Base-by-base conservation (phyloP, 2,113 vertebrate species). In the Chaetura pelagica region DNA sequence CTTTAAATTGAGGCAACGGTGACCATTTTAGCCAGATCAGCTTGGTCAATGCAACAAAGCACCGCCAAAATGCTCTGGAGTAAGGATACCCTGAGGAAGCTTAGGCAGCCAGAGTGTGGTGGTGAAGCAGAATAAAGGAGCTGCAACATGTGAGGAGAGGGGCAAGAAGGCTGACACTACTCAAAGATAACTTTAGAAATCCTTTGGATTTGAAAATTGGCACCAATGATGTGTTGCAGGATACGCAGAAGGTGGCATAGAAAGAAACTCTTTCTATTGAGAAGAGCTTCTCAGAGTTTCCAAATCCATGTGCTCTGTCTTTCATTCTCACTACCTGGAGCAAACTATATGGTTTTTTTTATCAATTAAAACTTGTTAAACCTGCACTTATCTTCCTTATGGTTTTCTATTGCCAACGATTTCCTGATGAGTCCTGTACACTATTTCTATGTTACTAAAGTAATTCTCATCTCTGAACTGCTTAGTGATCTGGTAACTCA, bases 31-130 rank as follows among this genome's bases (percentile, higher is more conserved):
- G n/a, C 15, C 14, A 22, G 23, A 57, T 35, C n/a, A 46, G 24
- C 61, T 27, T 20, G 32, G 7, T 18, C 69, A 52, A 1, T 10
- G 46, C 35, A 57, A 52, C 26, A 52, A 49, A 84, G 38, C 38
- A 32, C 10, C 6, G 12, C 35, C 3, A 1, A 51, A 69, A 18
- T 3, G 12, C 48, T 75, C 46, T 42, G 48, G 22, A 35, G 24
- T 18, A 30, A 54, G 18, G 48, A 30, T 10, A 29, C 7, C 19
- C 15, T 23, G 29, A 61, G 83, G 32, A 68, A 9, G 13, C 62
- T 85, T 48, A 3, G 4, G 55, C 42, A 67, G 64, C 52, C 4
- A 0, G 10, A n/a, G 15, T 0, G 0, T 1, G 2, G 74, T 5
- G 8, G 34, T 5, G 26, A 29, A 32, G 61, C 20, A 32, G 35